Conservation (phyloP, 2,888 invertebrate species). For the Dryocosmus kuriphilus region DNA sequence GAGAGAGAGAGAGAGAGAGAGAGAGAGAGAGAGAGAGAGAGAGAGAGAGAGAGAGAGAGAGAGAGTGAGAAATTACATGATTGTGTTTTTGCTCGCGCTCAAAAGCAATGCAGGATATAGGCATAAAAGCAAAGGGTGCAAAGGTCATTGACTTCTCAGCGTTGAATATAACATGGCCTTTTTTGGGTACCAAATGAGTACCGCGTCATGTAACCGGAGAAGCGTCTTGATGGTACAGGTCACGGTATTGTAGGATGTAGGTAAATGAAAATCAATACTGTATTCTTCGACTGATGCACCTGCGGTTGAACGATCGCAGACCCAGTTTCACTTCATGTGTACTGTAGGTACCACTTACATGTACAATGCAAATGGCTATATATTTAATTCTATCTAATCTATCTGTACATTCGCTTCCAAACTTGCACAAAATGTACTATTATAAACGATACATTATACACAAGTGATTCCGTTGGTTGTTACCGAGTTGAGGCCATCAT, state of each 20-base stretch:
- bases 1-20: no score
- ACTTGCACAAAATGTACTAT: no score
- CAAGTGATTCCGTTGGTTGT: slow-evolving; percentile 43
- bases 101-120: no score
- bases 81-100: no score
- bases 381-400: no score
- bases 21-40: no score
- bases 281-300: slow-evolving; percentile 71
- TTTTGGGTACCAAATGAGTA: background rate
- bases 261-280: slow-evolving; percentile 73
- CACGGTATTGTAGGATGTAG: slow-evolving; percentile 21
- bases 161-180: background rate
- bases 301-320: slow-evolving; percentile 57
- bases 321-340: slow-evolving; percentile 62
- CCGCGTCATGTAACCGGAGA: background rate
- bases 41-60: no score
- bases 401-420: no score
- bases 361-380: slow-evolving; percentile 63
- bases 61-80: no score
- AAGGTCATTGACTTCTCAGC: background rate
- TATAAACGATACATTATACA: no score
- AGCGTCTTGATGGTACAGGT: background rate
- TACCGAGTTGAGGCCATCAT: background rate
- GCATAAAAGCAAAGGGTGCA: background rate
- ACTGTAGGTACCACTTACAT: slow-evolving; percentile 52